phyloP scores from a whole-genome alignment of 2,888 invertebrate species.

The Eupithecia abbreviata region DNA sequence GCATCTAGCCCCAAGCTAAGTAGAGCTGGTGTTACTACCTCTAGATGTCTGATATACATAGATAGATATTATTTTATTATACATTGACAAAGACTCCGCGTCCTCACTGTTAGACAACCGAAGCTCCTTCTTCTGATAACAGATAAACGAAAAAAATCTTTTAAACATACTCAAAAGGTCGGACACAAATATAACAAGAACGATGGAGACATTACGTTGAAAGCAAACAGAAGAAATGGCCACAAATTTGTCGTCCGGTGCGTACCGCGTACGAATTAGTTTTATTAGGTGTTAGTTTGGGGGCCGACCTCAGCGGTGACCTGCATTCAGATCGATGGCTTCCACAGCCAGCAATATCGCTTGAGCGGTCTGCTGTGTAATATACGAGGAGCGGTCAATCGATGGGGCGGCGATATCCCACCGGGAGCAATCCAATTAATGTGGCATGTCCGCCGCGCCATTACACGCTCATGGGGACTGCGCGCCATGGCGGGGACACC shows the following conservation, averaged over 20 bases:
- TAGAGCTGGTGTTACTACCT: no score
- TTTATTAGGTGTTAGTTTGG: slow-evolving; percentile 2
- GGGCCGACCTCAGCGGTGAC: slow-evolving; percentile 8
- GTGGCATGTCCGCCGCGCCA: slow-evolving; percentile 61
- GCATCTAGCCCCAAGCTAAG: no score
- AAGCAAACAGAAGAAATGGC: background rate
- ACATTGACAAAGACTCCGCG: background rate
- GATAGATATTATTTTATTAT: background rate
- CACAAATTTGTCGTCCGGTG: background rate
- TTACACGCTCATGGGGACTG: slow-evolving; percentile 59
- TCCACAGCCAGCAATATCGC: slow-evolving; percentile 19
- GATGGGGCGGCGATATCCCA: slow-evolving; percentile 50
- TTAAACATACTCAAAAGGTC: background rate
- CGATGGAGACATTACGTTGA: background rate
- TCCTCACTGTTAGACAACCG: background rate
- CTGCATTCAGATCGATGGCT: slow-evolving; percentile 26
- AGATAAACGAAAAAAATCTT: background rate
- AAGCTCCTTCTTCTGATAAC: background rate
- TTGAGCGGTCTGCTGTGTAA: slow-evolving; percentile 35
- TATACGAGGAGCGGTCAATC: slow-evolving; percentile 53
- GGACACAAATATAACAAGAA: background rate
- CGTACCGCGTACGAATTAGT: background rate
- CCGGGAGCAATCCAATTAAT: slow-evolving; percentile 66
- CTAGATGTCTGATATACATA: no score
- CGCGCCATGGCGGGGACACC: slow-evolving; percentile 29